These are phyloP conservation scores for Thryonomys swinderianus DNA, from an alignment of 2,113 vertebrate species.

Conservation along the genomic window DNA sequence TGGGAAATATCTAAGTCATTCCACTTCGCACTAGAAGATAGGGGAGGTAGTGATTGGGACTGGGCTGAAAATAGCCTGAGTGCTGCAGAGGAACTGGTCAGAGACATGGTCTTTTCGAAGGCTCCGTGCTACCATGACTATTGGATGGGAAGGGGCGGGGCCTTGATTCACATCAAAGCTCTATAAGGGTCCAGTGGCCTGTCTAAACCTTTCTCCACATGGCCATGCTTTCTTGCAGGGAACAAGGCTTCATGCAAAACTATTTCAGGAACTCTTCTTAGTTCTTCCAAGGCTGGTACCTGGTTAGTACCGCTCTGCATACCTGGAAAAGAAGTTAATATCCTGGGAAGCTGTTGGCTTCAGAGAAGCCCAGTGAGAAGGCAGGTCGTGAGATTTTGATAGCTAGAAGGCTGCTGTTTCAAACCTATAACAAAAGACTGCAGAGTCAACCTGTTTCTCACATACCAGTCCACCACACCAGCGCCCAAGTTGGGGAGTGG, in stretches of 20 bases:
- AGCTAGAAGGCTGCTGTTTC: too few relatives aligned
- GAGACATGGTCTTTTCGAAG: neutral
- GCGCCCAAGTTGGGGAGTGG: fast-evolving
- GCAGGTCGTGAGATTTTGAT: too few relatives aligned
- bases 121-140: neutral
- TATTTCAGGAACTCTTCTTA: neutral
- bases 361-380: neutral
- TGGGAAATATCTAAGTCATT: neutral
- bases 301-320: neutral
- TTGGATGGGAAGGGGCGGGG: neutral
- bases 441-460: neutral
- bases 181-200: neutral
- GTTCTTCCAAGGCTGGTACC: neutral
- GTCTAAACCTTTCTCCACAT: neutral
- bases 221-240: too few relatives aligned
- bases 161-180: neutral
- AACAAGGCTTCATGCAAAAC: neutral
- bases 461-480: fast-evolving
- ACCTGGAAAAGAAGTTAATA: neutral
- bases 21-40: neutral
- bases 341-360: neutral
- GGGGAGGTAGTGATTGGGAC: fast-evolving
- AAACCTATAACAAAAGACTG: neutral
- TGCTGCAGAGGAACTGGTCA: neutral
- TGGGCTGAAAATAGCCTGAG: neutral